Percentiles rank a stretch among this genome's conserved stretches.
These are phyloP conservation scores for Polydrusus cervinus DNA, from an alignment of 2,888 invertebrate genomes.

Conservation along the genomic window DNA sequence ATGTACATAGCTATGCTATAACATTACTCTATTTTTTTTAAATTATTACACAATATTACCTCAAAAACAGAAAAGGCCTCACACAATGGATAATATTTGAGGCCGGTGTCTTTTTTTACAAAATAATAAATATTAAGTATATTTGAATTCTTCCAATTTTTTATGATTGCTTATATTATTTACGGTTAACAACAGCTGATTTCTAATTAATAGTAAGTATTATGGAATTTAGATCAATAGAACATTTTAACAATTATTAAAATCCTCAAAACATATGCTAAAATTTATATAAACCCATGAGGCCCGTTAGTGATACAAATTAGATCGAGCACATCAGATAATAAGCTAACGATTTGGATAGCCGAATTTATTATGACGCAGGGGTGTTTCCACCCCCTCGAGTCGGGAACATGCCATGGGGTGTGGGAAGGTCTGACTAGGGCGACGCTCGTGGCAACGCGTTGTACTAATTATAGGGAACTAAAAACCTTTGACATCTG, in stretches of 20 bases:
- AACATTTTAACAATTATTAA: conserved; percentile 10
- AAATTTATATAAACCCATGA: conserved; percentile 34
- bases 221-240: too few species aligned
- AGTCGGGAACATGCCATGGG: conserved; percentile 23
- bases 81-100: too few species aligned
- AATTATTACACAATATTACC: too few species aligned
- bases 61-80: too few species aligned
- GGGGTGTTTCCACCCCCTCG: conserved; percentile 43
- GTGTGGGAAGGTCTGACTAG: conserved; percentile 44
- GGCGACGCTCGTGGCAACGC: conserved; percentile 67
- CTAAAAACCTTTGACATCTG: conserved; percentile 73
- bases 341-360: conserved; percentile 44
- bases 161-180: too few species aligned
- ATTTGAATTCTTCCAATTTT: too few species aligned
- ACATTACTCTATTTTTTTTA: too few species aligned
- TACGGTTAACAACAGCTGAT: too few species aligned
- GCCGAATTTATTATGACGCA: conserved; percentile 48
- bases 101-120: too few species aligned
- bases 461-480: conserved; percentile 71
- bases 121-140: too few species aligned
- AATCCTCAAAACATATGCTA: conserved; percentile 25
- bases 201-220: too few species aligned
- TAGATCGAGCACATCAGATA: conserved; percentile 38
- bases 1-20: too few species aligned
- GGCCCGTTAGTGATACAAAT: conserved; percentile 35